These are phyloP conservation scores for Calliphora vicina DNA, from an alignment of 1,140 invertebrate species.

Conservation along the genomic window DNA sequence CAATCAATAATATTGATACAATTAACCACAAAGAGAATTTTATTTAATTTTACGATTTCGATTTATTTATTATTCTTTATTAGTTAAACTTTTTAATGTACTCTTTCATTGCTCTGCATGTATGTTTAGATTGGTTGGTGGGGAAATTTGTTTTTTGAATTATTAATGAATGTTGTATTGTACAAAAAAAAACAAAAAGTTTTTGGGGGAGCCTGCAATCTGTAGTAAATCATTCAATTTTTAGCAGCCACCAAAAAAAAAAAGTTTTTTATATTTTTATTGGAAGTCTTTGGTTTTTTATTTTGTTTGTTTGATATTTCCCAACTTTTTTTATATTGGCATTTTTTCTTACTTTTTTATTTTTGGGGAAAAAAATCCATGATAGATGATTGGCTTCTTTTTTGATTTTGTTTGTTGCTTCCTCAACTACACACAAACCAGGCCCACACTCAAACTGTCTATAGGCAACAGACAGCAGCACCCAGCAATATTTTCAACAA, in stretches of 20 bases:
- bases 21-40: no score
- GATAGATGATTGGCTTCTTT: conserved; percentile 28
- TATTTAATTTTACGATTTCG: no score
- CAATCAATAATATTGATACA: no score
- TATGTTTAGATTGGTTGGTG: neutral
- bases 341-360: neutral
- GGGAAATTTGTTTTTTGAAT: conserved; percentile 29
- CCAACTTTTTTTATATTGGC: neutral
- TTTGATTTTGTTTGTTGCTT: neutral
- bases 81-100: no score
- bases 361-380: neutral
- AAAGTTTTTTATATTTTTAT: conserved; percentile 15
- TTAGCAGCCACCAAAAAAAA: conserved; percentile 25
- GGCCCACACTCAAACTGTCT: neutral
- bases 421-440: neutral
- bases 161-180: conserved; percentile 24
- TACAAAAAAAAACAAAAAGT: neutral
- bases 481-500: neutral
- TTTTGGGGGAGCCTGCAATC: neutral
- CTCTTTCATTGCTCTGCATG: neutral
- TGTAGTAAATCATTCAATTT: conserved; percentile 28
- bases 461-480: neutral
- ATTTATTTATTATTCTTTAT: no score
- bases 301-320: neutral
- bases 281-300: conserved; percentile 4